phyloP scores from a whole-genome alignment of 2,888 invertebrate species.

The Stenchaetothrips biformis region DNA sequence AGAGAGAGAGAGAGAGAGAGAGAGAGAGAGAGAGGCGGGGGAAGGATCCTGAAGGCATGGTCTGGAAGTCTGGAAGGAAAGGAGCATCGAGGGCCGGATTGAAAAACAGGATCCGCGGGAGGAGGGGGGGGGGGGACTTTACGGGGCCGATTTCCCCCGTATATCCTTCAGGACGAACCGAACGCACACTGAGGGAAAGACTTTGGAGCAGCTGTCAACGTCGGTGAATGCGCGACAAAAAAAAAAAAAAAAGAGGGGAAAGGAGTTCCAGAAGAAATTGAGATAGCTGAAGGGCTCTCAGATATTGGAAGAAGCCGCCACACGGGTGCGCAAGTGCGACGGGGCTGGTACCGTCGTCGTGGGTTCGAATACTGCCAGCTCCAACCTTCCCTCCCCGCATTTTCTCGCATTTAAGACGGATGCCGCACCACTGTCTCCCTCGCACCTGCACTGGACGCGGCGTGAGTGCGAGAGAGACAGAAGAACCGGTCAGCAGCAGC shows the following conservation, averaged over 20 bases:
- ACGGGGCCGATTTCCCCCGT: conserved; percentile 6
- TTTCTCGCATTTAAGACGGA: too few relatives aligned
- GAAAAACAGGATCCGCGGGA: background rate
- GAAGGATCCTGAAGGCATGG: background rate
- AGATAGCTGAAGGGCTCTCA: too few relatives aligned
- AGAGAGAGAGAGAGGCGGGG: background rate
- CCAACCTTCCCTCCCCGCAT: too few relatives aligned
- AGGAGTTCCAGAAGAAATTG: too few relatives aligned
- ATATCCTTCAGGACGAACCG: background rate
- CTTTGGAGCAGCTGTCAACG: conserved; percentile 20
- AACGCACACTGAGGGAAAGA: background rate
- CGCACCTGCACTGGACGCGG: background rate
- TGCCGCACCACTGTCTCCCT: too few relatives aligned
- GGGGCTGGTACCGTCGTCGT: too few relatives aligned
- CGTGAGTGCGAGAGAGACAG: background rate
- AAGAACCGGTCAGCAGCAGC: background rate
- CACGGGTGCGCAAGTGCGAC: too few relatives aligned
- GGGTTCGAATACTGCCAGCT: too few relatives aligned
- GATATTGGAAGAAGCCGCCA: too few relatives aligned
- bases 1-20: background rate
- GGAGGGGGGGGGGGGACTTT: conserved; percentile 6
- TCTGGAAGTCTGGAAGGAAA: too few relatives aligned
- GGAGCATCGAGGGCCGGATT: background rate
- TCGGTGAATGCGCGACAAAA: background rate
- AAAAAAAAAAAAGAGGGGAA: background rate